phyloP scores from a whole-genome alignment of 35 echinoderm and acorn worm genomes.

The Chiridota heheva region DNA sequence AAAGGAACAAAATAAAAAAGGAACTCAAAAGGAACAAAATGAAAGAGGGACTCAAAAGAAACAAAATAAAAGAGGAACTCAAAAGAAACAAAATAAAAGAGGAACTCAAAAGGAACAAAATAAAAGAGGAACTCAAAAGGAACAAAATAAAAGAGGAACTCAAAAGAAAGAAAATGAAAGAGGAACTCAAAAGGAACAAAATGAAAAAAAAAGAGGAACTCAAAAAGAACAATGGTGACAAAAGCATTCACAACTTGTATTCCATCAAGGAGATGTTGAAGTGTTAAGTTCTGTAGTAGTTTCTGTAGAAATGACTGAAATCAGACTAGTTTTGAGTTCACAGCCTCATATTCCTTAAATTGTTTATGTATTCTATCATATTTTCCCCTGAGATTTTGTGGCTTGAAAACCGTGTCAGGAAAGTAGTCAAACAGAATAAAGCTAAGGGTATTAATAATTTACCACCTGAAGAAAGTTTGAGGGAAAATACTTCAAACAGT shows the following conservation, averaged over 20 bases:
- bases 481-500: too few relatives aligned
- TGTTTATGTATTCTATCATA: too few relatives aligned
- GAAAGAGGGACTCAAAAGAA: not conserved
- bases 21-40: not conserved
- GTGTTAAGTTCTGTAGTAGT: not conserved
- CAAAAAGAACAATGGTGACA: not conserved
- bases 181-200: not conserved
- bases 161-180: not conserved
- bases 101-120: too few relatives aligned
- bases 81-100: slow-evolving; percentile 1
- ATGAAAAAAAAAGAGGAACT: not conserved
- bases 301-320: too few relatives aligned
- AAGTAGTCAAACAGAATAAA: too few relatives aligned
- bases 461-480: too few relatives aligned
- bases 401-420: not conserved
- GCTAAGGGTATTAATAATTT: not conserved
- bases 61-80: not conserved
- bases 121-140: not conserved
- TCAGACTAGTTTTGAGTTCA: not conserved
- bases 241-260: not conserved
- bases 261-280: not conserved
- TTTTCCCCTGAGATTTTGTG: too few relatives aligned
- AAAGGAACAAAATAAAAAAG: not conserved
- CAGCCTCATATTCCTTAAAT: too few relatives aligned
- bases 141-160: not conserved